Evolutionary conservation across 1,140 invertebrate species (phyloP).

Genomic region (Meteorus sp.): DNA sequence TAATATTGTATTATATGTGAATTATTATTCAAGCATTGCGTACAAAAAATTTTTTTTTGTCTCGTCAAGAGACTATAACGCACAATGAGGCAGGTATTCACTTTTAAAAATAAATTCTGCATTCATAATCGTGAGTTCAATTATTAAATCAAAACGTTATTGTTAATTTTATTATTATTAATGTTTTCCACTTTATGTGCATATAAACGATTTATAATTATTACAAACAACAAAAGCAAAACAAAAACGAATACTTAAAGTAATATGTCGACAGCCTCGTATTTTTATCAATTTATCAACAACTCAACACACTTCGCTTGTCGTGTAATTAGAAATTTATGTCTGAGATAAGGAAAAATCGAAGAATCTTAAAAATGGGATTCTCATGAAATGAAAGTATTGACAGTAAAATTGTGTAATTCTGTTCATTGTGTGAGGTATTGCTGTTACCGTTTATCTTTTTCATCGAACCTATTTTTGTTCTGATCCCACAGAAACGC

Average conservation of each 20-base stretch:
- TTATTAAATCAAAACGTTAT: conserved; percentile 32
- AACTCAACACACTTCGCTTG: too few species aligned
- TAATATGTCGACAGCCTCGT: background rate
- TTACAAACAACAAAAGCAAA: conserved; percentile 27
- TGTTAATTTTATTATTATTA: too few species aligned
- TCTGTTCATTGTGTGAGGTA: too few species aligned
- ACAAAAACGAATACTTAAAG: conserved; percentile 1
- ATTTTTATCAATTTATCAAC: background rate
- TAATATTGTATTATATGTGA: background rate
- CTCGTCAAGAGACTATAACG: too few species aligned
- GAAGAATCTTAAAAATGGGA: too few species aligned
- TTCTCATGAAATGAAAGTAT: too few species aligned
- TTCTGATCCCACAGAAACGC: too few species aligned
- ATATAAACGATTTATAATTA: conserved; percentile 41
- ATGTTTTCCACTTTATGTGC: conserved; percentile 37
- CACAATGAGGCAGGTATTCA: background rate
- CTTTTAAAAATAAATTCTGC: background rate
- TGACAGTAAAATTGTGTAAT: too few species aligned
- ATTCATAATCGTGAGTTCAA: conserved; percentile 5
- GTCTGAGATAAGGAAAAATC: too few species aligned
- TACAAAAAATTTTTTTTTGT: conserved; percentile 18
- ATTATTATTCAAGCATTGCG: background rate
- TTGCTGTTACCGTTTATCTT: too few species aligned
- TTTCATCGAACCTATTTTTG: too few species aligned
- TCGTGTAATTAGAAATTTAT: too few species aligned